A percentile compares a stretch with the other conserved stretches of the same genome.
Evolutionary conservation across 2,888 invertebrate genomes (phyloP).

Genomic region (Athalia rosae): DNA sequence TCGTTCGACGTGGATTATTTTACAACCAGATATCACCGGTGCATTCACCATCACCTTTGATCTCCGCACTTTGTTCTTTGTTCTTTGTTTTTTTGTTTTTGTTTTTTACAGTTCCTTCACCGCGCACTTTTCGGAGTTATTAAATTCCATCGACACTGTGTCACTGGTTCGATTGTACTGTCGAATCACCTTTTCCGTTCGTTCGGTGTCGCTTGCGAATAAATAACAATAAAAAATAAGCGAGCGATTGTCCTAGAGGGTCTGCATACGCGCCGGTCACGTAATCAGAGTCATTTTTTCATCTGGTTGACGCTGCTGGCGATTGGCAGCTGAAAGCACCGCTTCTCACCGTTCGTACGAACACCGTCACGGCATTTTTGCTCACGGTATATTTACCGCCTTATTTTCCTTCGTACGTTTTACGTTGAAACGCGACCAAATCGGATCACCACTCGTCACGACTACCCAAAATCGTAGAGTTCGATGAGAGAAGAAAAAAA

Average conservation of each 20-base stretch:
- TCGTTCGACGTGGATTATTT: slow-evolving; percentile 49
- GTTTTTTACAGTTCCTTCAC: slow-evolving; percentile 49
- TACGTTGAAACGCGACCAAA: too few species aligned
- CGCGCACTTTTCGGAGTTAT: background rate
- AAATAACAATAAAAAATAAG: slow-evolving; percentile 70
- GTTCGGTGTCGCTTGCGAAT: slow-evolving; percentile 58
- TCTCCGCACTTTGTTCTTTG: slow-evolving; percentile 3
- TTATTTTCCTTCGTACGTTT: background rate
- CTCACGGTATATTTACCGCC: background rate
- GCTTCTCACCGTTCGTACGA: background rate
- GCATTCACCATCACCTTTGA: background rate
- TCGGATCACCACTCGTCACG: too few species aligned
- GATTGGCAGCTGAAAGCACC: background rate
- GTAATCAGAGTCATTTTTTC: slow-evolving; percentile 38
- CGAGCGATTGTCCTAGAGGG: slow-evolving; percentile 63
- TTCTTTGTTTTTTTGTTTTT: slow-evolving; percentile 31
- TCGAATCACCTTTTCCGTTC: slow-evolving; percentile 11
- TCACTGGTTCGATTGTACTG: background rate
- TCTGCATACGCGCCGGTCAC: slow-evolving; percentile 54
- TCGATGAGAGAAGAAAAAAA: too few species aligned
- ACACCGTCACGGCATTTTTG: background rate
- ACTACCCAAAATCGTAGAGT: too few species aligned
- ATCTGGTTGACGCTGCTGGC: background rate
- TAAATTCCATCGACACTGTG: too few species aligned
- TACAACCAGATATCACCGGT: slow-evolving; percentile 36